Base-by-base conservation (phyloP, 2,888 invertebrate genomes). In the Esperia sulphurella region DNA sequence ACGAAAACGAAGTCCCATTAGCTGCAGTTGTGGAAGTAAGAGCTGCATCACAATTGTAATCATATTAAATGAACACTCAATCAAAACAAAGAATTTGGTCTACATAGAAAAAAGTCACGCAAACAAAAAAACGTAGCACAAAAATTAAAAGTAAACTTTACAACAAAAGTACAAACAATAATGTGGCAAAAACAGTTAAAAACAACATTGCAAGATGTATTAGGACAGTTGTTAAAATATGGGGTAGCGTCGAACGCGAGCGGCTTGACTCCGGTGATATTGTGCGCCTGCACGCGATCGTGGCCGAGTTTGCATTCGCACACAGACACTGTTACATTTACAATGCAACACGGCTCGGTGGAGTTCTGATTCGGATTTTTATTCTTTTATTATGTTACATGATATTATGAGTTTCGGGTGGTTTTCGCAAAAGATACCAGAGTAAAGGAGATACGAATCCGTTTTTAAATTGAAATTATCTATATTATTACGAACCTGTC, bases 151-250 rank as follows among this genome's bases (percentile, higher is more conserved):
- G 80, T 79, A 86, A 89, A 89, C 83, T 85, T 65, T 71, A 60
- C 65, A 73, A 81, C 46, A 53, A 83, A 79, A 75, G 78, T 76
- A 79, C 79, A 83, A 87, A 88, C 80, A 85, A 80, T 81, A 82
- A 80, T 81, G 77, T 84, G 76, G 84, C 82, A 82, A 83, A 85
- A 85, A 87, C 85, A 85, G 80, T 86, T 85, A 83, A 87, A 88
- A 88, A 88, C 80, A 89, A 89, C 86, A 89, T 87, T 85, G 87
- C 83, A 86, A 88, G 89, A 89, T 89, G 87, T 86, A 89, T 88
- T 88, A 87, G 89, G 88, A 89, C 89, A 89, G 89, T 89, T 89
- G 89, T 89, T 89, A 89, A 89, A 89, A 89, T 88, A 89, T 87
- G 81, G 89, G 89, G 89, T 87, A 83, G 81, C 77, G 74, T 75